Evolutionary conservation across 2,113 vertebrate species (phyloP).

Genomic region (Oxygymnocypris stewartii): DNA sequence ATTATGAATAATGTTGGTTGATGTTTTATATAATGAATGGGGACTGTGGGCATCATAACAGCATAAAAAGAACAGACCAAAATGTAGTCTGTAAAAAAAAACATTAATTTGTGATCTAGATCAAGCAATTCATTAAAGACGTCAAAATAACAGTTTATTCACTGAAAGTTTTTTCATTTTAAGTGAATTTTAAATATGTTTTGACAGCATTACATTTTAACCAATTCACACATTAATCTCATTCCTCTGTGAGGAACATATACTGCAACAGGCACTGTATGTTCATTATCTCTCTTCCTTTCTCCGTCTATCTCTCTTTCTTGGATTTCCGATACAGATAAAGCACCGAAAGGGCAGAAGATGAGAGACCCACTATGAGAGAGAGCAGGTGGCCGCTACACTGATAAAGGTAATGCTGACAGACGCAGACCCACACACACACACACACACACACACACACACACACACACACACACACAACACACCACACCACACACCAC

Average conservation of each 20-base stretch:
- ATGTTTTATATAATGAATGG: background rate
- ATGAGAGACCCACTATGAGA: constrained; percentile 30
- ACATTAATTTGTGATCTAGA: background rate
- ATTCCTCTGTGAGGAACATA: background rate
- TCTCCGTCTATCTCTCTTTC: background rate
- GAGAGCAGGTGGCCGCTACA: constrained; percentile 24
- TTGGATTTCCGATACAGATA: constrained; percentile 29
- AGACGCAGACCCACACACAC: constrained; percentile 38
- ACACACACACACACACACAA: too few species aligned
- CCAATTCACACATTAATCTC: background rate
- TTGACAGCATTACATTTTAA: background rate
- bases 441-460: background rate
- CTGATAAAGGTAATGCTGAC: constrained; percentile 34
- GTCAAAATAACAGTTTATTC: background rate
- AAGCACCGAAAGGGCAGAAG: constrained; percentile 10
- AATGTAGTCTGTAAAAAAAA: background rate
- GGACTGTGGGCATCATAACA: background rate
- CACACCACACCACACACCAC: too few species aligned
- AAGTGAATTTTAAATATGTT: background rate
- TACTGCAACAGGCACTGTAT: background rate
- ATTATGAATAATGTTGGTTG: background rate
- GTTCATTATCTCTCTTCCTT: background rate
- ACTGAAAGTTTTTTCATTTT: background rate
- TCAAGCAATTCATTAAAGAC: background rate
- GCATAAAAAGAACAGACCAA: background rate